Evolutionary conservation across 2,113 vertebrate genomes (phyloP).

Genomic region (Atractosteus spatula): DNA sequence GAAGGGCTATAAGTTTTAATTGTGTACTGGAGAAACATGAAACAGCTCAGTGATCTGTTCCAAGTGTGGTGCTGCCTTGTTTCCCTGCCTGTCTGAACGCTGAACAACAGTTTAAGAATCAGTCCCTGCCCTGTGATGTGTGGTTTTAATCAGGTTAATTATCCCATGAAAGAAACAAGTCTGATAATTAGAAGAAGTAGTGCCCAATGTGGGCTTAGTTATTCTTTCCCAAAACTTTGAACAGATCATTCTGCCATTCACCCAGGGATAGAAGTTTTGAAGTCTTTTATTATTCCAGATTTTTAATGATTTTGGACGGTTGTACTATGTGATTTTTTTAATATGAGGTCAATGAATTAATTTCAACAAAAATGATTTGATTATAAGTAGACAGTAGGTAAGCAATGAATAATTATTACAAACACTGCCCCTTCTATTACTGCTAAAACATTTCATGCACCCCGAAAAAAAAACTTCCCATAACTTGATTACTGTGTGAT

Average conservation of each 20-base stretch:
- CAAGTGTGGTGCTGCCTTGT: not conserved
- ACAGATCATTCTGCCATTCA: not conserved
- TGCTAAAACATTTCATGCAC: no score
- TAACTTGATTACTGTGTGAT: no score
- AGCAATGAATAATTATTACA: no score
- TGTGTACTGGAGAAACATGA: not conserved
- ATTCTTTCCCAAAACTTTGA: no score
- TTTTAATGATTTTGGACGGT: no score
- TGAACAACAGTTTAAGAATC: not conserved
- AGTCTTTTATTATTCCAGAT: no score
- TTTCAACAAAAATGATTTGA: no score
- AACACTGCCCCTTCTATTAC: no score
- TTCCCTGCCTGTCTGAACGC: not conserved
- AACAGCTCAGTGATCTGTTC: not conserved
- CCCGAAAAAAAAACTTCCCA: no score
- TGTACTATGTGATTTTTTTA: no score
- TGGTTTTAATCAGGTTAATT: not conserved
- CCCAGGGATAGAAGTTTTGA: not conserved
- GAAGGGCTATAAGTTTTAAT: not conserved
- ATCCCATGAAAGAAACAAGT: not conserved
- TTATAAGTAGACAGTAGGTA: no score
- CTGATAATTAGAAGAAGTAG: not conserved
- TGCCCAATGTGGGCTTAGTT: not conserved
- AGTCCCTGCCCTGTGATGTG: not conserved
- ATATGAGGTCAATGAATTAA: no score